Conservation (phyloP, 2,113 vertebrate genomes). For the Misgurnus mizolepis region DNA sequence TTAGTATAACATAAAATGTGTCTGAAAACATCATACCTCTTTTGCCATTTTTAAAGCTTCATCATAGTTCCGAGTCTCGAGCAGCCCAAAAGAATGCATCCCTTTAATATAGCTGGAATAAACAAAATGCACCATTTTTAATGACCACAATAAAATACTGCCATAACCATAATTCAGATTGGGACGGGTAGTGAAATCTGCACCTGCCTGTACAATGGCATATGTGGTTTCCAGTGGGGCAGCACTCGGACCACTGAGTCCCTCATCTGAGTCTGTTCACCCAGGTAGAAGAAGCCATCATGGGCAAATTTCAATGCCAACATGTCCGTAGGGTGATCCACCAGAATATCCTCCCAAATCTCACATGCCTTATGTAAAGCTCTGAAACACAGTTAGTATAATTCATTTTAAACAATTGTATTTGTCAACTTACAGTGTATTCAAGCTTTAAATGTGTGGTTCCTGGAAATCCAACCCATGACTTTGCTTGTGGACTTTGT, state of each 20-base stretch:
- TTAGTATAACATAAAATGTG: too few species aligned
- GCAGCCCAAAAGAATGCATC: conserved; percentile 87
- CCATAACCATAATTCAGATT: too few species aligned
- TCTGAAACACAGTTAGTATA: conserved; percentile 65
- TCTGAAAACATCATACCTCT: conserved; percentile 77
- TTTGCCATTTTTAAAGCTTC: conserved; percentile 84
- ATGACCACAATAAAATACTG: too few species aligned
- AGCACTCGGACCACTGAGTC: conserved; percentile 87
- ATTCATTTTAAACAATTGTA: too few species aligned
- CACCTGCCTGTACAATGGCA: conserved; percentile 83
- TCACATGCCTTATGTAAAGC: conserved; percentile 78
- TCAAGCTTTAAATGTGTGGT: too few species aligned
- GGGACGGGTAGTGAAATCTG: neutral
- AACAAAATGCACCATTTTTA: neutral
- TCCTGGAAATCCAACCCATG: too few species aligned
- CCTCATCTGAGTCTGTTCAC: conserved; percentile 80
- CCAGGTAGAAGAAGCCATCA: conserved; percentile 87
- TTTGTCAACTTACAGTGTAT: too few species aligned
- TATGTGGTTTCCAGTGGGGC: conserved; percentile 84
- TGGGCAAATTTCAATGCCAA: conserved; percentile 90
- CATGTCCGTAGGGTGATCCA: conserved; percentile 87
- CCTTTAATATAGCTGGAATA: conserved; percentile 87
- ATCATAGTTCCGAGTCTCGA: conserved; percentile 87
- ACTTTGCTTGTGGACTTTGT: neutral
- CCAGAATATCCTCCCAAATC: conserved; percentile 87